Evolutionary conservation across 1,140 invertebrate species (phyloP).

Genomic region (Halictus rubicundus): DNA sequence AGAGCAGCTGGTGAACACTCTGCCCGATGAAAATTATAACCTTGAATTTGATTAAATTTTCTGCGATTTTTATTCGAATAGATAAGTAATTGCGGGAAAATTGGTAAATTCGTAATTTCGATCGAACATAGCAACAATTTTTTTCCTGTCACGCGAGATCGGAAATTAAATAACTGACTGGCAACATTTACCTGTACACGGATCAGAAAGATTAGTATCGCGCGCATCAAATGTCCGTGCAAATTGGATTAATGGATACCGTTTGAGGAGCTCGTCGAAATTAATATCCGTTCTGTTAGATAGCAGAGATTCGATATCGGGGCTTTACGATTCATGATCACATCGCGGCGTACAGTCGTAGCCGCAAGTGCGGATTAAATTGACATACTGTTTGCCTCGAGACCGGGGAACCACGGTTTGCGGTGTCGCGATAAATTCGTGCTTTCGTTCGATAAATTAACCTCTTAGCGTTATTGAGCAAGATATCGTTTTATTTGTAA

Average conservation of each 20-base stretch:
- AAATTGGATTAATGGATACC: constrained; percentile 70
- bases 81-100: no score
- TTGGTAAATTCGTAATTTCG: no score
- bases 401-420: constrained; percentile 7
- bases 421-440: neutral
- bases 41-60: no score
- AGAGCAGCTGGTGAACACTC: no score
- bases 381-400: constrained; percentile 31
- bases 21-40: no score
- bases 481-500: neutral
- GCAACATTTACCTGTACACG: neutral
- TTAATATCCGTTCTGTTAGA: constrained; percentile 74
- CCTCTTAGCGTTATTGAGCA: neutral
- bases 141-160: no score
- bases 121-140: no score
- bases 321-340: constrained; percentile 63
- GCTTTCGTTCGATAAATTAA: constrained; percentile 10
- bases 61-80: no score
- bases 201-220: constrained; percentile 35
- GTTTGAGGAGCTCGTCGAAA: constrained; percentile 66
- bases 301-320: constrained; percentile 63
- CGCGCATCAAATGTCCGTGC: constrained; percentile 53
- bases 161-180: neutral
- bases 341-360: constrained; percentile 43
- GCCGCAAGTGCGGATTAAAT: constrained; percentile 60